These are phyloP conservation scores for Tenthredo distinguenda DNA, from an alignment of 2,888 invertebrate species.

Conservation along the genomic window DNA sequence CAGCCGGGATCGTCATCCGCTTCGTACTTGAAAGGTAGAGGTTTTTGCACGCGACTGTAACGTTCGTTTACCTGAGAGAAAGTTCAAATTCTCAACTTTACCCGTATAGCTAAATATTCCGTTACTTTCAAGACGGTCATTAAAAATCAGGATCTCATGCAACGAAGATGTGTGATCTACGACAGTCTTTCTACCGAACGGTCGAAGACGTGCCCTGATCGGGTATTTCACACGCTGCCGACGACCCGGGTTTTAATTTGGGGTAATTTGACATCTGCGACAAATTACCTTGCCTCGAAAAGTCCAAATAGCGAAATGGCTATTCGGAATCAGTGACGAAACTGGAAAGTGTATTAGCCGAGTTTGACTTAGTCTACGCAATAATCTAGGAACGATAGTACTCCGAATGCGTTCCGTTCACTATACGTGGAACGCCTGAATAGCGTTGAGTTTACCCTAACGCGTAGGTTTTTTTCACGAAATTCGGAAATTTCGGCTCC, in stretches of 20 bases:
- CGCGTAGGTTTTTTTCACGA: neutral
- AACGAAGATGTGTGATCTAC: neutral
- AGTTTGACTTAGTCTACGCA: neutral
- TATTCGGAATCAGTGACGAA: neutral
- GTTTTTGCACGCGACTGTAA: conserved; percentile 24
- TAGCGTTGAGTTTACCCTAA: neutral
- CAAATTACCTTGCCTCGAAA: neutral
- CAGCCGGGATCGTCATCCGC: conserved; percentile 49
- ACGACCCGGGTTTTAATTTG: neutral
- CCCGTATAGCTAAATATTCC: conserved; percentile 27
- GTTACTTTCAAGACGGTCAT: conserved; percentile 16
- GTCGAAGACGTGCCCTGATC: too few species aligned
- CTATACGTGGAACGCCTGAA: neutral
- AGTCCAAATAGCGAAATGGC: neutral
- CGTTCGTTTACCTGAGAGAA: conserved; percentile 45
- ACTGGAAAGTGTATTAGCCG: neutral
- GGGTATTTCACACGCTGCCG: neutral
- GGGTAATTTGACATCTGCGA: neutral
- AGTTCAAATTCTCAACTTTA: conserved; percentile 43
- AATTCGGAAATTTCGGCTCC: neutral
- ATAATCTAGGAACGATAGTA: neutral
- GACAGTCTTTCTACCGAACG: neutral
- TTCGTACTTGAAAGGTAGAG: conserved; percentile 15
- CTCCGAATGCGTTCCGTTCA: neutral
- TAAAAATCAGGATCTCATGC: neutral